Evolutionary conservation across 1,140 invertebrate genomes (phyloP).

Genomic region (Portunus trituberculatus): DNA sequence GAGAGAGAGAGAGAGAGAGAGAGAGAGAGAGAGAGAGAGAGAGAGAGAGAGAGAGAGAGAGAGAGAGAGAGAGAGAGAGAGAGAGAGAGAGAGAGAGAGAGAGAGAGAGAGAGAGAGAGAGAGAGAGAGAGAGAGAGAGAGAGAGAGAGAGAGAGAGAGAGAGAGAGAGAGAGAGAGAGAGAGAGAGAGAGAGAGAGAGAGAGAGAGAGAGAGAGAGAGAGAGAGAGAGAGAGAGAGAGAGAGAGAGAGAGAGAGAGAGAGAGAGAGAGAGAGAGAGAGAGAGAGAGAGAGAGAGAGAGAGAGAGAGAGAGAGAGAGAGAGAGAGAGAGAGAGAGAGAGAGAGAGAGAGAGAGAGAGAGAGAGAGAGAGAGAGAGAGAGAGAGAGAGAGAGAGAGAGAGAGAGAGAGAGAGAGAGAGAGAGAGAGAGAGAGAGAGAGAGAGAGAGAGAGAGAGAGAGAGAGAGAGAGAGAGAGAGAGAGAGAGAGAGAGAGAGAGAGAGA

Average conservation of each 20-base stretch:
- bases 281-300: not conserved
- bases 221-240: not conserved
- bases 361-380: not conserved
- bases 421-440: not conserved
- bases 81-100: not conserved
- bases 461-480: not conserved
- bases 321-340: not conserved
- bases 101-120: not conserved
- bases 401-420: slow-evolving; percentile 1
- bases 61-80: not conserved
- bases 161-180: not conserved
- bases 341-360: not conserved
- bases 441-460: not conserved
- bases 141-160: not conserved
- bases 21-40: not conserved
- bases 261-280: not conserved
- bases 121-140: not conserved
- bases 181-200: not conserved
- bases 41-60: not conserved
- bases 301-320: not conserved
- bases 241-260: not conserved
- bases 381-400: not conserved
- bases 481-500: not conserved
- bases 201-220: not conserved
- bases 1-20: not conserved